Conservation (phyloP, 1,140 invertebrate genomes). For the Aethina tumida region DNA sequence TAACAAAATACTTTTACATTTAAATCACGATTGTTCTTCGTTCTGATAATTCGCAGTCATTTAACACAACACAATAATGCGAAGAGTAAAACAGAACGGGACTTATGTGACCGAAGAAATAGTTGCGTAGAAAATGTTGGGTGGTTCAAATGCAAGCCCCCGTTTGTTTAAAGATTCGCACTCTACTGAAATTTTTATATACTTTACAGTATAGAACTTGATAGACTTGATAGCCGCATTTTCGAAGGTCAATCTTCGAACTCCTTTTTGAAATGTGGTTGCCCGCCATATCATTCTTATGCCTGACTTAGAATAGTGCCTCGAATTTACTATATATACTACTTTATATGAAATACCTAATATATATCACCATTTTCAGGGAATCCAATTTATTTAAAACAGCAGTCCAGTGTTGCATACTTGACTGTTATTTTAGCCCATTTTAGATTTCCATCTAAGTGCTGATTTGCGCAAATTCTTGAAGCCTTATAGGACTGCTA, state of each 20-base stretch:
- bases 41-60: neutral
- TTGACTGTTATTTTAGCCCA: too few relatives aligned
- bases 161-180: too few relatives aligned
- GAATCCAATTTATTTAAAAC: too few relatives aligned
- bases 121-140: neutral
- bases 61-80: too few relatives aligned
- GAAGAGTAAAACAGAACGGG: too few relatives aligned
- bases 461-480: too few relatives aligned
- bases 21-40: neutral
- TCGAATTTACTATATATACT: constrained; percentile 24
- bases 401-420: too few relatives aligned
- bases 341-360: constrained; percentile 21
- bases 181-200: too few relatives aligned
- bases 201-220: constrained; percentile 1
- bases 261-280: constrained; percentile 19
- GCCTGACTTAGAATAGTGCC: constrained; percentile 27
- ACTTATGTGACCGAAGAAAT: neutral
- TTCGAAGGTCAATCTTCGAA: too few relatives aligned
- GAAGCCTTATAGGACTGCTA: too few relatives aligned
- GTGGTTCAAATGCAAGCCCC: neutral
- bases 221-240: constrained; percentile 15
- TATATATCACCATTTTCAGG: too few relatives aligned
- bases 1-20: neutral
- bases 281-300: constrained; percentile 25
- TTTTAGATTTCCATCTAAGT: too few relatives aligned